Conservation (phyloP, 2,113 vertebrate genomes). For the Tragelaphus imberbis region DNA sequence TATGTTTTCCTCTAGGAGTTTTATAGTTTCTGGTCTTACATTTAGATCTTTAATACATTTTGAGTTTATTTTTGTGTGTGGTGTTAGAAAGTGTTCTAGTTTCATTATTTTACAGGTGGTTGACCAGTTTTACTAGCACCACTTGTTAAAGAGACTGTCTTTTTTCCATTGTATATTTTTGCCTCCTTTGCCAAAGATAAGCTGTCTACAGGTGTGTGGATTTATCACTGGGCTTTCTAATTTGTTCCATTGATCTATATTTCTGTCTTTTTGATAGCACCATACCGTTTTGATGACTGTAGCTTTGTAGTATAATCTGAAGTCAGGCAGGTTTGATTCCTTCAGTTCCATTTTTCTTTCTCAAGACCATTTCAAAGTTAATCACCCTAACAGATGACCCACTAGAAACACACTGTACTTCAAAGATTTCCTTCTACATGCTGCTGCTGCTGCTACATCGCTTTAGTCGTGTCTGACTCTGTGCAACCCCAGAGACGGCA, state of each 20-base stretch:
- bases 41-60: not conserved
- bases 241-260: not conserved
- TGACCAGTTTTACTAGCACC: not conserved
- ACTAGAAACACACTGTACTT: not conserved
- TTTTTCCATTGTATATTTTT: not conserved
- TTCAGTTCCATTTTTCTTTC: not conserved
- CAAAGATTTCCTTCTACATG: not conserved
- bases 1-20: not conserved
- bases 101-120: not conserved
- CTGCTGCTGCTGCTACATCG: too few relatives aligned
- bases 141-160: not conserved
- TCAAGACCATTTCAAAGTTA: constrained; percentile 5
- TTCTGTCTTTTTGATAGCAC: not conserved
- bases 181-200: not conserved
- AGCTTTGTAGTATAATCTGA: not conserved
- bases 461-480: too few relatives aligned
- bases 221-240: not conserved
- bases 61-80: not conserved
- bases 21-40: not conserved
- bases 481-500: too few relatives aligned
- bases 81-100: not conserved
- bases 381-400: not conserved
- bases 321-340: not conserved
- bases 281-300: not conserved
- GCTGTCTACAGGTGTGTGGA: not conserved